These are phyloP conservation scores for Euphonia xanthogaster DNA, from an alignment of 2,797 vertebrate species.

Conservation along the genomic window DNA sequence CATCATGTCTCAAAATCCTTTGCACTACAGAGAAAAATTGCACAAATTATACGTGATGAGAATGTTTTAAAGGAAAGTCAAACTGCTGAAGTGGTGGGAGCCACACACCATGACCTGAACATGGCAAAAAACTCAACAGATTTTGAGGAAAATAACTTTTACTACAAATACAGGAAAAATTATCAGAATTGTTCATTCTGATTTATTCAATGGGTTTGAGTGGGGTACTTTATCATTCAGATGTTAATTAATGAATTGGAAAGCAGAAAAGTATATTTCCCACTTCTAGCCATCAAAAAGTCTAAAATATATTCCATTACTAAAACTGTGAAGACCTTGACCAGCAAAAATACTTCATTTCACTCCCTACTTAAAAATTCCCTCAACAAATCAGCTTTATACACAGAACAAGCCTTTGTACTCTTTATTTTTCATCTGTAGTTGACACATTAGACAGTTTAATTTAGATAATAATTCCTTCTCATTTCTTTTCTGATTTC, in stretches of 20 bases:
- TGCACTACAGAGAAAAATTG: background rate
- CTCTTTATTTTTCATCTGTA: background rate
- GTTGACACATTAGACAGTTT: background rate
- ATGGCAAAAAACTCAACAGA: background rate
- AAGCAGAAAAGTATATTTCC: background rate
- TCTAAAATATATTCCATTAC: background rate
- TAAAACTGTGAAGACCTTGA: background rate
- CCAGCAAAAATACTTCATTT: background rate
- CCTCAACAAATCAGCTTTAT: background rate
- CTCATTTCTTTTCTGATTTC: background rate
- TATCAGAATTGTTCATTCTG: background rate
- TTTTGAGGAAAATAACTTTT: background rate
- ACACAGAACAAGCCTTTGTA: background rate
- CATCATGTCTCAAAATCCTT: background rate
- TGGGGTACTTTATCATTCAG: background rate
- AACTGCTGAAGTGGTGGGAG: background rate
- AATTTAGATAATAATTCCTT: background rate
- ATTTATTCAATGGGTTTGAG: background rate
- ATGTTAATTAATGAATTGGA: background rate
- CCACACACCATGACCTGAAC: background rate
- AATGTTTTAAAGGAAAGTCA: background rate
- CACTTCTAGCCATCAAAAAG: background rate
- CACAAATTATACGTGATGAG: background rate
- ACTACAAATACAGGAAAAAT: background rate
- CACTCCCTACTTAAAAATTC: background rate